Evolutionary conservation across 2,797 vertebrate species (phyloP).

Genomic region (Valencia hispanica): DNA sequence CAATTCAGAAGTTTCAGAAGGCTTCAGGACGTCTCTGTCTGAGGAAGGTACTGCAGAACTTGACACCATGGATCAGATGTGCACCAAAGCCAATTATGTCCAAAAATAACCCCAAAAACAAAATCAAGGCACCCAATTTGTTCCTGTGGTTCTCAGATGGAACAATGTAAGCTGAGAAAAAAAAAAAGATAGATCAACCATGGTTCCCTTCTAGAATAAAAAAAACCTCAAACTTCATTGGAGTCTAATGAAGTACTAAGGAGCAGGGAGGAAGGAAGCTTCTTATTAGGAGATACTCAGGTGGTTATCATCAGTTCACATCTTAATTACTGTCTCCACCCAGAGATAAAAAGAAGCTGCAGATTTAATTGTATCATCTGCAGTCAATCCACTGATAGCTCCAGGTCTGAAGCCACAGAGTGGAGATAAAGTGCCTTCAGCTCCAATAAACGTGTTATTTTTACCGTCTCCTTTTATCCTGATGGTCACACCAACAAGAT

Average conservation of each 20-base stretch:
- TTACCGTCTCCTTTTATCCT: not conserved
- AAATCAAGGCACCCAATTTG: no score
- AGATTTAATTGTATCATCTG: conserved; percentile 23
- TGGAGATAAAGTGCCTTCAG: not conserved
- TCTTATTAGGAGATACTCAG: conserved; percentile 18
- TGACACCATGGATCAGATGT: no score
- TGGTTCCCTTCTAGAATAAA: not conserved
- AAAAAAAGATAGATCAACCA: not conserved
- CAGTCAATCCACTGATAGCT: conserved; percentile 18
- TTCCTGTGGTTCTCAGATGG: no score
- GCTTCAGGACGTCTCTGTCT: no score
- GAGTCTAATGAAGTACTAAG: not conserved
- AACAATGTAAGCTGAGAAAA: not conserved
- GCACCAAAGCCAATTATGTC: no score
- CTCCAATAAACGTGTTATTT: not conserved
- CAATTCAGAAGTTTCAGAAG: no score
- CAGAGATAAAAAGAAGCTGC: conserved; percentile 21
- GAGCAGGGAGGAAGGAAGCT: conserved; percentile 15
- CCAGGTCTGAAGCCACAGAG: not conserved
- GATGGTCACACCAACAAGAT: not conserved
- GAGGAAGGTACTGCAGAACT: no score
- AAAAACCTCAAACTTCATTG: not conserved
- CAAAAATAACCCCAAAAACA: no score
- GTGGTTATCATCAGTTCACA: conserved; percentile 28
- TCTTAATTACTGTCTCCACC: conserved; percentile 41